Conservation (phyloP, 2,797 vertebrate species). For the Amniataba percoides region DNA sequence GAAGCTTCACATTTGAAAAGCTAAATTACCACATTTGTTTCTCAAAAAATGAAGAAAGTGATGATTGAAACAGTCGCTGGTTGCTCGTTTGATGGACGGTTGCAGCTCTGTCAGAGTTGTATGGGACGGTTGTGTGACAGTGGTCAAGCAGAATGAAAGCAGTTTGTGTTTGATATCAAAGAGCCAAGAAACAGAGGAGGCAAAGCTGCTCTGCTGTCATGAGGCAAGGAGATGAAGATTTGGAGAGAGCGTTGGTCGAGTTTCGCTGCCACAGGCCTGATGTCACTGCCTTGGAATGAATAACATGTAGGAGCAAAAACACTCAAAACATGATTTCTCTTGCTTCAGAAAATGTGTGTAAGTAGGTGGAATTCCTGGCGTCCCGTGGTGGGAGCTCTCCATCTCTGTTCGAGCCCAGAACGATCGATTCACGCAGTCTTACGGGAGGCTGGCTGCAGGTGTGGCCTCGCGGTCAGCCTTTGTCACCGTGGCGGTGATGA, state of each 20-base stretch:
- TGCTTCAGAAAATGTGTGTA: neutral
- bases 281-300: conserved; percentile 13
- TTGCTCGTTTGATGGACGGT: no score
- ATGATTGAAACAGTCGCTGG: neutral
- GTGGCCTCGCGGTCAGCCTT: conserved; percentile 15
- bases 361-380: neutral
- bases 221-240: neutral
- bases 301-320: neutral
- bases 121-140: neutral
- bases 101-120: neutral
- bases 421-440: neutral
- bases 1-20: neutral
- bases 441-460: conserved; percentile 7
- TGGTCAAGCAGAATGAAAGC: neutral
- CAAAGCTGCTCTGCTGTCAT: neutral
- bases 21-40: neutral
- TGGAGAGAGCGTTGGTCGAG: neutral
- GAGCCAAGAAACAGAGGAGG: neutral
- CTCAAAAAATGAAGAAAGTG: neutral
- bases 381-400: neutral
- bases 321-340: neutral
- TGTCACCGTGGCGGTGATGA: conserved; percentile 29
- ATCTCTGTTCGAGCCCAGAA: neutral
- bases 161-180: conserved; percentile 1
- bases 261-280: conserved; percentile 2